Evolutionary conservation across 1,140 invertebrate species (phyloP), one percentile per base, ranked within the genome.

Genomic region (Zaprionus tsacasi): DNA sequence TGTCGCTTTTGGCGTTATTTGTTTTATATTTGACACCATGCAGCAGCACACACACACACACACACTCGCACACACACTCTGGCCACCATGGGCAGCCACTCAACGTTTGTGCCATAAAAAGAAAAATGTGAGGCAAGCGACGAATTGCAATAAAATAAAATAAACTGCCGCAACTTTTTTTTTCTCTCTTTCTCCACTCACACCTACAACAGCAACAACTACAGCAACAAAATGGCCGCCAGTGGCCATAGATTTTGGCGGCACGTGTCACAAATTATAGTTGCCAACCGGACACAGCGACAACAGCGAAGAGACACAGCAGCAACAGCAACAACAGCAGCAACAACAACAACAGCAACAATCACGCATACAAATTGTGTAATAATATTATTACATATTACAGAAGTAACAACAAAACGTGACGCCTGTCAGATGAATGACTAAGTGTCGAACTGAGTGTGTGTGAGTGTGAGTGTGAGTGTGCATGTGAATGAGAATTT

Each of bases 71-170:
- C 48, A 43, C 63, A 36, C 17, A 38, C 35, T 65, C 38, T 10
- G 30, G 59, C 10, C 52, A 40, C 35, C 33, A 48, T 65, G 40
- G 64, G 40, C 59, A 52, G 59, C 59, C 67, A 75, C 54, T 17
- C 60, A 59, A 15, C 61, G 59, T 48, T 45, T 10, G 21, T 54
- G 79, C 77, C 73, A 87, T 87, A 82, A 82, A 87, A 88, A 30
- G 27, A 6, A 70, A 33, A 52, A 48, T 38, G 71, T 55, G 67
- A 38, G 50, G 48, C 65, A 25, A 43, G 70, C 70, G 57, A 57
- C 48, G 79, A 82, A 79, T 79, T 82, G 82, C 82, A 86, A 86
- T 86, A 87, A 86, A 86, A 86, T 86, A 86, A 86, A 86, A 86
- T 87, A 87, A 86, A 86, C 82, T 87, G 82, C 72, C 82, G 76